Conservation (phyloP, 2,888 invertebrate genomes). For the Andrena bicolor region DNA sequence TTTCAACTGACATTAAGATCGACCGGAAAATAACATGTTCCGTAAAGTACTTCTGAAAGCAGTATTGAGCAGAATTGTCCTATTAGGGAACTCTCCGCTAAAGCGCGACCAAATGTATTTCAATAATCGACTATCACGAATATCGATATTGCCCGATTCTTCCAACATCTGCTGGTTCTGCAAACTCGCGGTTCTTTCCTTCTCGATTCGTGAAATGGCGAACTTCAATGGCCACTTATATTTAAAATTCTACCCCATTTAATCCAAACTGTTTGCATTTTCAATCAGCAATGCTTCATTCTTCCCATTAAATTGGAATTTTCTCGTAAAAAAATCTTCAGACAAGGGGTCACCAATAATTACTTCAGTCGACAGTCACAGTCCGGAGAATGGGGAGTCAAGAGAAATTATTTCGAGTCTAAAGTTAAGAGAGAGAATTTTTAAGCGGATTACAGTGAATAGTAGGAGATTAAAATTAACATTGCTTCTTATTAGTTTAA, state of each 20-base stretch:
- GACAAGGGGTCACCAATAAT: too few species aligned
- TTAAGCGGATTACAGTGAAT: too few species aligned
- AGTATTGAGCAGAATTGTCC: constrained; percentile 28
- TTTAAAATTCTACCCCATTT: neutral
- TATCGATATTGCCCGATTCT: constrained; percentile 16
- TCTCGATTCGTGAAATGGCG: neutral
- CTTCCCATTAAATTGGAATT: too few species aligned
- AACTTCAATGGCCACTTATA: neutral
- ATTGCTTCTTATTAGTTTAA: neutral
- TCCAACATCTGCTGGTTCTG: constrained; percentile 7
- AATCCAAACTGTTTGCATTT: too few species aligned
- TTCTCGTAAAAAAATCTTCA: too few species aligned
- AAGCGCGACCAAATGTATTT: constrained; percentile 38
- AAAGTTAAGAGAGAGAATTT: too few species aligned
- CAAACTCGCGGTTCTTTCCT: neutral
- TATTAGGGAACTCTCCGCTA: constrained; percentile 36
- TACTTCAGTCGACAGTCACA: too few species aligned
- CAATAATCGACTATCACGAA: constrained; percentile 37
- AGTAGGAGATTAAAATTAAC: neutral
- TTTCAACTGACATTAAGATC: constrained; percentile 30
- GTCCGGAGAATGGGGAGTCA: too few species aligned
- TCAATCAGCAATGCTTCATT: too few species aligned
- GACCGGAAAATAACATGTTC: constrained; percentile 42
- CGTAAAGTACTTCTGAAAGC: constrained; percentile 27
- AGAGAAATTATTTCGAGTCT: too few species aligned